Conservation (phyloP, 1,140 invertebrate genomes). For the Conus betulinus region DNA sequence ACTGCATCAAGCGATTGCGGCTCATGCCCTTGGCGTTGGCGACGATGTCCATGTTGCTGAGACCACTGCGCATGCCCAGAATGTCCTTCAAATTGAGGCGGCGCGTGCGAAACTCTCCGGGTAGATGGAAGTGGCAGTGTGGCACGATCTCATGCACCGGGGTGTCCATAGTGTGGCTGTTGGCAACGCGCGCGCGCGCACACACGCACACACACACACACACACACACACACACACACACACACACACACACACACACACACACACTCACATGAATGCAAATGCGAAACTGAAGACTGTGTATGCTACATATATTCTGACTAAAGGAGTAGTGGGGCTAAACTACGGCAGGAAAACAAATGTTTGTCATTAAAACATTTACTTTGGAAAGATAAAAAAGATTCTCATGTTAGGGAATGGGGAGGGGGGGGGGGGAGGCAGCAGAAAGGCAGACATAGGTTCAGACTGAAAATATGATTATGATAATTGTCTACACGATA, state of each 20-base stretch:
- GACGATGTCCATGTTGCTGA: conserved; percentile 49
- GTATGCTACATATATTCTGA: too few relatives aligned
- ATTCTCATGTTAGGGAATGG: too few relatives aligned
- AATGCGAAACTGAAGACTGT: neutral
- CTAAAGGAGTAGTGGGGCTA: too few relatives aligned
- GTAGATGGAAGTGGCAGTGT: conserved; percentile 22
- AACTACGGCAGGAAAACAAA: too few relatives aligned
- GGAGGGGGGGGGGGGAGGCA: too few relatives aligned
- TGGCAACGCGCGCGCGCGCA: neutral
- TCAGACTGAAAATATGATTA: too few relatives aligned
- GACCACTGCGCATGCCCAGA: conserved; percentile 49
- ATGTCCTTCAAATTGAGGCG: conserved; percentile 53
- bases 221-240: neutral
- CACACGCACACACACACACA: too few relatives aligned
- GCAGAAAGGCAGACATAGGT: too few relatives aligned
- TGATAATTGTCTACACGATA: too few relatives aligned
- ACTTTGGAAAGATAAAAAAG: too few relatives aligned
- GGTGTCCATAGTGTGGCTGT: conserved; percentile 54
- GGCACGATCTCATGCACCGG: conserved; percentile 45
- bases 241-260: neutral
- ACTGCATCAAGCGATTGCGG: conserved; percentile 34
- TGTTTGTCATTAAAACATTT: too few relatives aligned
- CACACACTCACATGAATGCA: neutral
- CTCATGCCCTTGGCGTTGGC: conserved; percentile 34
- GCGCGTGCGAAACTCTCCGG: conserved; percentile 41